Evolutionary conservation across 2,888 invertebrate species (phyloP).

Genomic region (Netelia inedita): DNA sequence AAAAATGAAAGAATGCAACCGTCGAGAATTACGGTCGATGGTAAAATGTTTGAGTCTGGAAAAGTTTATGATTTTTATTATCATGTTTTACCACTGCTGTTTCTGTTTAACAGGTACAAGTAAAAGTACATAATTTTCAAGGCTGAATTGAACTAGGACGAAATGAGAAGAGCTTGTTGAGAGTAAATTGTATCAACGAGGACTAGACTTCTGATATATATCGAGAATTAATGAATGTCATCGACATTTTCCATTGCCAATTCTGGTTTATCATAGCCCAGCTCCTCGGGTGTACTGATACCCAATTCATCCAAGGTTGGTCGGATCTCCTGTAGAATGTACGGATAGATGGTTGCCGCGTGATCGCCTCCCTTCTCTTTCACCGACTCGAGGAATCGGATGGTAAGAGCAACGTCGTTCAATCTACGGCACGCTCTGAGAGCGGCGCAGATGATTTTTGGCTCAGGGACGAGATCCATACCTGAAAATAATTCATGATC

Average conservation of each 20-base stretch:
- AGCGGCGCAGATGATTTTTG: slow-evolving; percentile 94
- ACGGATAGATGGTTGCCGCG: slow-evolving; percentile 93
- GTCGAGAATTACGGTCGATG: background rate
- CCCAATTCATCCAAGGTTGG: slow-evolving; percentile 98
- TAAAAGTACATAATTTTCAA: slow-evolving; percentile 32
- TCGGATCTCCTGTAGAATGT: slow-evolving; percentile 94
- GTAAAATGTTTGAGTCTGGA: background rate
- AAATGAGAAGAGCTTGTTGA: slow-evolving; percentile 30
- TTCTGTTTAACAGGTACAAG: slow-evolving; percentile 50
- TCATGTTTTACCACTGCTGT: slow-evolving; percentile 55
- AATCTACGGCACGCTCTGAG: slow-evolving; percentile 96
- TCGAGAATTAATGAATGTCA: slow-evolving; percentile 86
- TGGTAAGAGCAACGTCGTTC: slow-evolving; percentile 97
- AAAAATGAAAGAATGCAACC: slow-evolving; percentile 2
- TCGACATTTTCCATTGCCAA: slow-evolving; percentile 92
- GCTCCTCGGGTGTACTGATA: slow-evolving; percentile 96
- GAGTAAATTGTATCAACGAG: slow-evolving; percentile 40
- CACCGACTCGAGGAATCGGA: slow-evolving; percentile 96
- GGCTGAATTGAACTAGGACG: slow-evolving; percentile 28
- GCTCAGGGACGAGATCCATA: slow-evolving; percentile 97
- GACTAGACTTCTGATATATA: slow-evolving; percentile 58
- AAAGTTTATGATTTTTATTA: slow-evolving; percentile 66
- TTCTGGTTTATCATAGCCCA: slow-evolving; percentile 99
- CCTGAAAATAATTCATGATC: slow-evolving; percentile 86
- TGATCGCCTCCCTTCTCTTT: slow-evolving; percentile 94